Conservation (phyloP, 2,797 vertebrate genomes). For the Anableps anableps region DNA sequence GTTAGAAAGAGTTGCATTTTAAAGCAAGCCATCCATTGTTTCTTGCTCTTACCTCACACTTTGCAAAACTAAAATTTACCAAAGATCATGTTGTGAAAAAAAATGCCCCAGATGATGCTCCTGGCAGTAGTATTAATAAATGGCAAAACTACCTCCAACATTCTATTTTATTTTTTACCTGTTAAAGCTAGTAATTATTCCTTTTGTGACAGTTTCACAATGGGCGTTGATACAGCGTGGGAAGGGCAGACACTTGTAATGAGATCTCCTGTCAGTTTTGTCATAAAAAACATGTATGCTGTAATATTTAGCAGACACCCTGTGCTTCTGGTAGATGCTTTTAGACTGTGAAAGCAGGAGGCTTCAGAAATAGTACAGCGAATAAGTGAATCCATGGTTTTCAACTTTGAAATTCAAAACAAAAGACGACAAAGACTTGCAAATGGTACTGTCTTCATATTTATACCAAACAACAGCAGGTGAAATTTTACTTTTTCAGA, state of each 20-base stretch:
- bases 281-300: neutral
- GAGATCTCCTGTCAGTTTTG: slow-evolving; percentile 11
- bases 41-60: no score
- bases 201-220: slow-evolving; percentile 4
- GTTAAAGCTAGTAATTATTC: neutral
- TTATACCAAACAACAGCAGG: neutral
- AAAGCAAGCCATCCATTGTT: no score
- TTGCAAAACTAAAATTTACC: no score
- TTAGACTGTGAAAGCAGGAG: neutral
- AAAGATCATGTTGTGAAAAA: neutral
- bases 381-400: neutral
- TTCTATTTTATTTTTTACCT: neutral
- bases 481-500: neutral
- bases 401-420: neutral
- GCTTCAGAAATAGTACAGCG: neutral
- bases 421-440: neutral
- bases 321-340: neutral
- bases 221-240: neutral
- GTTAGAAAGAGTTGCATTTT: no score
- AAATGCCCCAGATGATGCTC: neutral
- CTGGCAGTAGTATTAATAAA: neutral
- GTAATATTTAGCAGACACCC: slow-evolving; percentile 5
- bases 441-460: neutral
- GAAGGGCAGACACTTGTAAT: neutral
- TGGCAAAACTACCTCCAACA: neutral